Evolutionary conservation across 2,888 invertebrate species (phyloP).

Genomic region (Brachynemurus nebulosus): DNA sequence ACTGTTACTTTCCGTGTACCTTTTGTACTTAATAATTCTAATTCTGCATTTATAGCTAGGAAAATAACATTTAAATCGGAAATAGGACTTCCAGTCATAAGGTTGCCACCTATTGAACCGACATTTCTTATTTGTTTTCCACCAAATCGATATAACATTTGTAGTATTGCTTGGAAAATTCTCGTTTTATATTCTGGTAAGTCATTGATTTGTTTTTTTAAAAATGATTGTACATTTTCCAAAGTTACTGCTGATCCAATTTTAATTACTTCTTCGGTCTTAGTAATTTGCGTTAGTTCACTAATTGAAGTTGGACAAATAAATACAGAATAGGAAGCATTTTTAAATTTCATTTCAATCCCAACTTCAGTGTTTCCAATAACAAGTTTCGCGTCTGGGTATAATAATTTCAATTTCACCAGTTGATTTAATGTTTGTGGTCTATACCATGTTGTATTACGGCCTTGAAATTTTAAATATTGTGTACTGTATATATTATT

Average conservation of each 20-base stretch:
- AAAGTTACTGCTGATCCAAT: conserved; percentile 73
- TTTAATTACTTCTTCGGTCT: conserved; percentile 41
- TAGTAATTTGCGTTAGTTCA: conserved; percentile 48
- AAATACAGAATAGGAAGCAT: conserved; percentile 61
- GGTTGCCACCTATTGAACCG: conserved; percentile 83
- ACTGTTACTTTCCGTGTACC: conserved; percentile 48
- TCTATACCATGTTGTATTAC: conserved; percentile 59
- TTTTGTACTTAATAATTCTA: conserved; percentile 43
- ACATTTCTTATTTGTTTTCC: conserved; percentile 91
- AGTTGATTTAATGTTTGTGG: conserved; percentile 52
- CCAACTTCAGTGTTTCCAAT: conserved; percentile 86
- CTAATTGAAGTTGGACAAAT: conserved; percentile 55
- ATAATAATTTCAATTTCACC: conserved; percentile 47
- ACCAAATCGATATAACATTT: conserved; percentile 90
- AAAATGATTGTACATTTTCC: conserved; percentile 51
- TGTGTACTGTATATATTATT: conserved; percentile 41
- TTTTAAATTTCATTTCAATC: conserved; percentile 85
- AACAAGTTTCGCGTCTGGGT: conserved; percentile 63
- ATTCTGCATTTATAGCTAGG: conserved; percentile 55
- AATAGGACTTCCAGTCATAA: conserved; percentile 91
- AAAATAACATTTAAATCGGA: conserved; percentile 91
- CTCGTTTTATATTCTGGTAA: conserved; percentile 42
- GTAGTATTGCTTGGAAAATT: conserved; percentile 51
- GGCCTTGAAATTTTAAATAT: conserved; percentile 45
- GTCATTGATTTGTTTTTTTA: conserved; percentile 40